phyloP scores from a whole-genome alignment of 1,140 invertebrate species.

The Tetragnatha versicolor region DNA sequence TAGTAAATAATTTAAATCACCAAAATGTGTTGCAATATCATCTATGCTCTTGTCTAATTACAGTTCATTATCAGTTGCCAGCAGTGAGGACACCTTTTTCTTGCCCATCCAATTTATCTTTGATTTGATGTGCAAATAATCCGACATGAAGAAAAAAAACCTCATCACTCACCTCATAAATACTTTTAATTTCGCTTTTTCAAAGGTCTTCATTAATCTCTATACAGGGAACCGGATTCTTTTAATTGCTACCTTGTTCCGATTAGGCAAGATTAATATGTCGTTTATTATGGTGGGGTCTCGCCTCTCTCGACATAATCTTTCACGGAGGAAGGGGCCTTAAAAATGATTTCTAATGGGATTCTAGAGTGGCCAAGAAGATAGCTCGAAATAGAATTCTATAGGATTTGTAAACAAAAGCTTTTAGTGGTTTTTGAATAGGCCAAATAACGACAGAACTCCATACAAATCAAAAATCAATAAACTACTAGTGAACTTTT shows the following conservation, averaged over 20 bases:
- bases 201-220: conserved; percentile 33
- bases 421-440: too few species aligned
- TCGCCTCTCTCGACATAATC: conserved; percentile 36
- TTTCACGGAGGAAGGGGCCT: neutral
- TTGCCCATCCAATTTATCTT: conserved; percentile 4
- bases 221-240: conserved; percentile 34
- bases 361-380: too few species aligned
- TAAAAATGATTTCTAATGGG: neutral
- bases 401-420: too few species aligned
- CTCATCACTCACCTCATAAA: conserved; percentile 25
- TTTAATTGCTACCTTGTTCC: conserved; percentile 40
- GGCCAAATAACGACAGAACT: too few species aligned
- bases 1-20: too few species aligned
- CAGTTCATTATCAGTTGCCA: neutral
- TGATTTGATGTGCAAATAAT: neutral
- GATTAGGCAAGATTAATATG: conserved; percentile 42
- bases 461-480: too few species aligned
- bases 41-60: too few species aligned
- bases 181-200: conserved; percentile 16
- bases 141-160: neutral
- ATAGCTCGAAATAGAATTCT: too few species aligned
- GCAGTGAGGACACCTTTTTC: neutral
- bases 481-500: too few species aligned
- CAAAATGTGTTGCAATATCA: too few species aligned
- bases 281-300: conserved; percentile 29